A percentile compares a stretch with the other conserved stretches of the same genome.
Evolutionary conservation across 53 echinoderm and acorn worm species (phyloP).

Genomic region (Astropecten irregularis): DNA sequence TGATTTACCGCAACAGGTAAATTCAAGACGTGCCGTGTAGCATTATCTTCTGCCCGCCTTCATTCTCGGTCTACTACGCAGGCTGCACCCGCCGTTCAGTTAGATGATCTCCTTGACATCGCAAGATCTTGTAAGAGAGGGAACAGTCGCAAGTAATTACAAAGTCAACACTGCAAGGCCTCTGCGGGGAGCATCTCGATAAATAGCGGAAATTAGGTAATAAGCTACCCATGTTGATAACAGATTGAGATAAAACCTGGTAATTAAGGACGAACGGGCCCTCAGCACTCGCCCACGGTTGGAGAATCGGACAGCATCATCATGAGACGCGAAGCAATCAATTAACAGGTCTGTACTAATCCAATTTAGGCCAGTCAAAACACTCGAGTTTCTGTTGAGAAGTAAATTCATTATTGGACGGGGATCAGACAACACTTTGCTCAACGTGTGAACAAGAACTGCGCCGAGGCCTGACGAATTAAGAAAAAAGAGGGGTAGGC

Average conservation of each 20-base stretch:
- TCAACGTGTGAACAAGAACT: too few species aligned
- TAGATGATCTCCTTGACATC: too few species aligned
- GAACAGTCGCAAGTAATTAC: conserved; percentile 30
- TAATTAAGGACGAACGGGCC: conserved; percentile 11
- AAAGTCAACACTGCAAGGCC: conserved; percentile 9
- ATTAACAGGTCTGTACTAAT: conserved; percentile 39
- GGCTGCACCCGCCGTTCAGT: too few species aligned
- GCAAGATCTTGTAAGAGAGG: too few species aligned
- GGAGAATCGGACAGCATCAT: not conserved
- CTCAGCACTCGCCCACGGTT: not conserved
- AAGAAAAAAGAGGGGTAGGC: too few species aligned
- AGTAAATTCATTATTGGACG: conserved; percentile 26
- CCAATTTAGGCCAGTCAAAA: conserved; percentile 30
- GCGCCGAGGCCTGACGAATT: too few species aligned
- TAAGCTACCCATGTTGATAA: conserved; percentile 16
- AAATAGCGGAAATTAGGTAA: conserved; percentile 54
- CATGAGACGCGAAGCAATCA: conserved; percentile 30
- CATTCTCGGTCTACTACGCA: too few species aligned
- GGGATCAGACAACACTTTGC: not conserved
- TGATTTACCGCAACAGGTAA: too few species aligned
- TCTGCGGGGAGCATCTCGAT: conserved; percentile 17
- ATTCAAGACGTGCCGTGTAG: too few species aligned
- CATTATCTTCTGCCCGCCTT: too few species aligned
- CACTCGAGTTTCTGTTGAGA: conserved; percentile 1
- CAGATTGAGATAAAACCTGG: conserved; percentile 45